Evolutionary conservation across 2,888 invertebrate genomes (phyloP), one percentile per base, ranked within the genome.

Genomic region (Sussaba pulchella): DNA sequence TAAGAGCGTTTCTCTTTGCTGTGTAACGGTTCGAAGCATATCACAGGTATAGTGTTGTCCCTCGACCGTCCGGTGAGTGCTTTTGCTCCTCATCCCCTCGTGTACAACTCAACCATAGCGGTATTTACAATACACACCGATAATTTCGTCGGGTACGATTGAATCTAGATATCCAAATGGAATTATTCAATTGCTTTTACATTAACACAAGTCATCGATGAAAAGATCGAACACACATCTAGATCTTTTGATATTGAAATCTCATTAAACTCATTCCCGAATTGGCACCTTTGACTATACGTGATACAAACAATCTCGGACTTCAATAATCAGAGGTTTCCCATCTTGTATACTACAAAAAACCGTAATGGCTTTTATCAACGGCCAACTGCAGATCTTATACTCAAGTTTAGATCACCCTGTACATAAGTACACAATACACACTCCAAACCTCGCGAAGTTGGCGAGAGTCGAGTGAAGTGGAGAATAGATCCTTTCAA

Each of bases 51-150:
- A 39, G 77, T 77, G n/a, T 64, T 73, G 81, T 73, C 69, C 72
- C 63, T 63, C 67, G 78, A 78, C 72, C 82, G 74, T 63, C 76
- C 63, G 82, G 83, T 83, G 82, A 84, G 83, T 84, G 80, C 76
- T 76, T 54, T 69, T 83, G 67, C 69, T 76, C n/a, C 64, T 75
- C 79, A 82, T 82, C 82, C 81, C 75, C 72, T 72, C 75, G 75
- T 47, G 77, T 81, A 77, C 64, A 71, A 67, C 74, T 80, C 80
- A 79, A 78, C n/a, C n/a, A n/a, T n/a, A n/a, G n/a, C n/a, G n/a
- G n/a, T n/a, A n/a, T n/a, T n/a, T n/a, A n/a, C n/a, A n/a, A n/a
- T n/a, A n/a, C n/a, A n/a, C n/a, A n/a, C n/a, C n/a, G n/a, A n/a
- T n/a, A n/a, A n/a, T n/a, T n/a, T n/a, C n/a, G 14, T 14, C n/a